phyloP scores from a whole-genome alignment of 1,140 invertebrate genomes.

The Drosophila micromelanica region DNA sequence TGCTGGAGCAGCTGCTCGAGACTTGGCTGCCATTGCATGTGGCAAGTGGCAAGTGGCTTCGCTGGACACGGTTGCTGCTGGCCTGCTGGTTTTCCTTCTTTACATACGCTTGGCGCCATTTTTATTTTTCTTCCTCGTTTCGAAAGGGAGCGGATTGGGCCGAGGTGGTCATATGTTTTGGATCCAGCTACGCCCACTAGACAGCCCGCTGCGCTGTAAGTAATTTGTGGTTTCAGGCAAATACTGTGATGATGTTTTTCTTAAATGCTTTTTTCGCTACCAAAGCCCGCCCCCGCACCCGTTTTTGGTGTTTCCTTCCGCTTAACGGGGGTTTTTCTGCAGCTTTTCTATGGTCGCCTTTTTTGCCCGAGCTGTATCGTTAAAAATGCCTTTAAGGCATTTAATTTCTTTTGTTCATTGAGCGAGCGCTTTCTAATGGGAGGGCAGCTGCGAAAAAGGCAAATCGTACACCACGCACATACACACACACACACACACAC shows the following conservation, averaged over 20 bases:
- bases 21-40: slow-evolving; percentile 30
- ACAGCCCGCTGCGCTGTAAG: slow-evolving; percentile 78
- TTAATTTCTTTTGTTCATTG: slow-evolving; percentile 83
- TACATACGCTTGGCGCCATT: slow-evolving; percentile 60
- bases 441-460: slow-evolving; percentile 35
- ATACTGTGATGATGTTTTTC: slow-evolving; percentile 82
- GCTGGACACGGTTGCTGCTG: slow-evolving; percentile 45
- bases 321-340: slow-evolving; percentile 32
- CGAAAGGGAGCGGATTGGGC: background rate
- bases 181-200: slow-evolving; percentile 59
- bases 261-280: slow-evolving; percentile 78
- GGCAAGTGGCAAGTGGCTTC: slow-evolving; percentile 34
- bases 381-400: slow-evolving; percentile 82
- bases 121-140: slow-evolving; percentile 16
- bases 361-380: slow-evolving; percentile 66
- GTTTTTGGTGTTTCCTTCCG: slow-evolving; percentile 29
- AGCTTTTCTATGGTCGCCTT: slow-evolving; percentile 37
- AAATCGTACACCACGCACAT: slow-evolving; percentile 25
- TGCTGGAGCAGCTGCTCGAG: slow-evolving; percentile 21
- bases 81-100: slow-evolving; percentile 53
- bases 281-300: background rate
- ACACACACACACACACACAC: background rate
- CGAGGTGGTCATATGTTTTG: slow-evolving; percentile 44
- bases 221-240: slow-evolving; percentile 83
- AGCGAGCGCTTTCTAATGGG: slow-evolving; percentile 46